Evolutionary conservation across 2,797 vertebrate species (phyloP), one percentile per base, ranked within the genome.

Genomic region (Chloroceryle inda): DNA sequence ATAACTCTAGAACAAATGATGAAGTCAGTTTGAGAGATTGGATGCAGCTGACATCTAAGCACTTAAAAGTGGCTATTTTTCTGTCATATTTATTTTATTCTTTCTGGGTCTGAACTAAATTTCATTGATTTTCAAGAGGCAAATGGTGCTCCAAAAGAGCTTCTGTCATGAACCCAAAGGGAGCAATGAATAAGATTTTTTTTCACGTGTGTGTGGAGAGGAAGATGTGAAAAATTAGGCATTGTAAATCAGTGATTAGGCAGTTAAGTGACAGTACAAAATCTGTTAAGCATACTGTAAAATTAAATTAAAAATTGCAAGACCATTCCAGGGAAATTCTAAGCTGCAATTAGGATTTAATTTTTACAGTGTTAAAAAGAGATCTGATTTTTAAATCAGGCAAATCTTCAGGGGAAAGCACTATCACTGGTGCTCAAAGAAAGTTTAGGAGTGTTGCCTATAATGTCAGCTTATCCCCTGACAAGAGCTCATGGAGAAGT

Each of bases 251-350:
- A 61, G 29, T 67, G 82, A 91, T 94, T 80, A 80, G 22, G 68
- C 23, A 44, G 26, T 50, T 81, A 93, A 71, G 22, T 59, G 62
- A 86, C 76, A 76, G 69, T 27, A 85, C 13, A 87, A 71, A 93
- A 87, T 67, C 68, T 74, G 56, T 38, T 87, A 77, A 95, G 85
- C 20, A 72, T 29, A 52, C 31, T 64, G 23, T 63, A 77, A 93
- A 88, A 94, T 83, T 90, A 63, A 86, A 81, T 90, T 56, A 22
- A 90, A 93, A 92, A 56, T 67, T 76, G 55, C 67, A 86, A 88
- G 53, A 63, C 14, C 9, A 38, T 92, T 92, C 38, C 37, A 71
- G 37, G 18, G 19, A 92, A 93, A 94, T 81, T 67, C 59, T 67
- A 64, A 92, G 11, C 22, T 67, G 56, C 14, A 72, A 61, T 91